Evolutionary conservation across 1,140 invertebrate species (phyloP), one percentile per base, ranked within the genome.

Genomic region (Eriosoma lanigerum): DNA sequence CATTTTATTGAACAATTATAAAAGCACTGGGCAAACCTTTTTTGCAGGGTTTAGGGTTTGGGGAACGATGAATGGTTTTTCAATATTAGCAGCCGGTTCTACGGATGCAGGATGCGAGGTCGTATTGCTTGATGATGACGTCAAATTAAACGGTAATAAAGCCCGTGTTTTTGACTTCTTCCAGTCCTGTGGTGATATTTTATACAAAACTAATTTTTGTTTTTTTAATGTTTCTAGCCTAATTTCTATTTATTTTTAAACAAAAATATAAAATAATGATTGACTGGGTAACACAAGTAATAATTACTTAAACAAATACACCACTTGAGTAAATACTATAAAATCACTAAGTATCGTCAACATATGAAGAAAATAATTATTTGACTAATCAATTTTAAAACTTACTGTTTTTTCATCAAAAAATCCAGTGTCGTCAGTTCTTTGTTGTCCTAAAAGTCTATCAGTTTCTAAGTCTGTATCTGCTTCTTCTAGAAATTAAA

Each of bases 401-500:
- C 82, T 83, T 82, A 89, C 92, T 84, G 87, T 84, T 88, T 95
- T 95, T 81, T 95, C 93, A 84, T 95, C 94, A 84, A 93, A 96
- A 86, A 95, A 96, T 82, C 93, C 93, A 86, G 94, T 93, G 86
- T 96, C 94, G 83, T 96, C 94, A 17, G 93, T 93, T 82, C 94
- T 88, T 84, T 96, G 94, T 85, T 96, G 93, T 5, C 94, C 94
- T 38, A 96, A 88, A 62, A 96, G 87, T 83, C 94, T 88, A 86
- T 96, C 95, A 21, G 95, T 96, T 87, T 96, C 95, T 78, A 94
- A 87, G 85, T 95, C 94, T 0, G 94, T 95, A 83, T 95, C 94
- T 12, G 93, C 92, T 86, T 95, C 93, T 84, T 94, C 93, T 89
- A 58, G 29, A 26, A 64, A 48, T 17, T 80, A n/a, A 80, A 80